phyloP scores from a whole-genome alignment of 2,888 invertebrate species.

The Meiosimyza decipiens region DNA sequence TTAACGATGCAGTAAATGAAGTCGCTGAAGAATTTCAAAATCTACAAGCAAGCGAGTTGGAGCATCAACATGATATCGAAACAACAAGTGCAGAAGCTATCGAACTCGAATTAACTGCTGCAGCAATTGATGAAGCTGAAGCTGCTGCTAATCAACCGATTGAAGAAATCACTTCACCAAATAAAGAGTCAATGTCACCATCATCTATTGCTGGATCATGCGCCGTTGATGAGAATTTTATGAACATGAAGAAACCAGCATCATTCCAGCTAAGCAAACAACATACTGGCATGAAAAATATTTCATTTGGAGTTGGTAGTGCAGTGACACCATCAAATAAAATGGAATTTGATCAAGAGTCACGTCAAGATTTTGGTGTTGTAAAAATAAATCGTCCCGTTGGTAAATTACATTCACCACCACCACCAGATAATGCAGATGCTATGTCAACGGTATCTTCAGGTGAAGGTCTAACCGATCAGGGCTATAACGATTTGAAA shows the following conservation, averaged over 20 bases:
- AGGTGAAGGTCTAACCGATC: slow-evolving; percentile 70
- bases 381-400: slow-evolving; percentile 63
- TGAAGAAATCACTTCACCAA: slow-evolving; percentile 24
- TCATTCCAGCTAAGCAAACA: slow-evolving; percentile 63
- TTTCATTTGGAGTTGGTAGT: slow-evolving; percentile 65
- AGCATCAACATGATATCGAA: no score
- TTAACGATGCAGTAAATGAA: slow-evolving; percentile 38
- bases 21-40: slow-evolving; percentile 46
- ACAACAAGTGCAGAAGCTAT: slow-evolving; percentile 18
- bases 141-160: slow-evolving; percentile 1
- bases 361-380: slow-evolving; percentile 63
- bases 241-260: slow-evolving; percentile 54
- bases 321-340: slow-evolving; percentile 65
- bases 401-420: slow-evolving; percentile 51
- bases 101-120: slow-evolving; percentile 35
- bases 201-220: slow-evolving; percentile 42
- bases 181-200: slow-evolving; percentile 31
- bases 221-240: slow-evolving; percentile 37
- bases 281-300: slow-evolving; percentile 66
- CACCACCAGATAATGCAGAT: slow-evolving; percentile 58
- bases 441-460: slow-evolving; percentile 63
- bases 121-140: slow-evolving; percentile 32
- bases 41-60: no score
- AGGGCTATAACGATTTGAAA: slow-evolving; percentile 80
- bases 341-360: slow-evolving; percentile 66